These are phyloP conservation scores for Cnemophilus loriae DNA, from an alignment of 2,113 vertebrate species.

Conservation along the genomic window DNA sequence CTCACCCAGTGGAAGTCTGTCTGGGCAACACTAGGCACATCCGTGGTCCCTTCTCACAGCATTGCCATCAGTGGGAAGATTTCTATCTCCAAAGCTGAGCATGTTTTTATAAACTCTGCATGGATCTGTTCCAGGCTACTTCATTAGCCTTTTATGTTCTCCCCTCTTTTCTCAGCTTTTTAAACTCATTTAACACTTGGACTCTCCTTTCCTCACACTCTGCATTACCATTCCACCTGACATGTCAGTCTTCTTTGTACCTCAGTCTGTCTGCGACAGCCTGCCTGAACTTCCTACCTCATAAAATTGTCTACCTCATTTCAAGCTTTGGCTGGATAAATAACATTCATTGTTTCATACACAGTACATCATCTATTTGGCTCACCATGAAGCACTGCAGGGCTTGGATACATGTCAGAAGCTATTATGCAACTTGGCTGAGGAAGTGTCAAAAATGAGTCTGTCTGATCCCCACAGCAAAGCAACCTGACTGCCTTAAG, in stretches of 20 bases:
- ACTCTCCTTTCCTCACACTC: background rate
- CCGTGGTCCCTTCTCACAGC: background rate
- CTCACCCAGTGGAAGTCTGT: accelerated
- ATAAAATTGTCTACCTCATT: background rate
- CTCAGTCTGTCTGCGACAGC: background rate
- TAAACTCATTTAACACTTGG: background rate
- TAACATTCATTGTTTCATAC: background rate
- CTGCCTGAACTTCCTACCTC: background rate
- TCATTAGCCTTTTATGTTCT: background rate
- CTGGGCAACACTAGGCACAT: background rate
- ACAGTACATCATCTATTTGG: slow-evolving; percentile 4
- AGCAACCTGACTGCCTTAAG: background rate
- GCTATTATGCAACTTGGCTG: background rate
- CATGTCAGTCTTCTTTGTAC: background rate
- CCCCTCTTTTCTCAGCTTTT: background rate
- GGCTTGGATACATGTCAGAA: background rate
- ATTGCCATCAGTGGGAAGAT: background rate
- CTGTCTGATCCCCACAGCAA: background rate
- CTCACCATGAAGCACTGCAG: background rate
- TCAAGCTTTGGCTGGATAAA: background rate
- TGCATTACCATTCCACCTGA: background rate
- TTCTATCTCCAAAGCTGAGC: background rate
- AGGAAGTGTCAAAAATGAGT: background rate
- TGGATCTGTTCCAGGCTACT: background rate
- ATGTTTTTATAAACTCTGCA: background rate